Base-by-base conservation (phyloP, 2,113 vertebrate species). In the Platysteira castanea region DNA sequence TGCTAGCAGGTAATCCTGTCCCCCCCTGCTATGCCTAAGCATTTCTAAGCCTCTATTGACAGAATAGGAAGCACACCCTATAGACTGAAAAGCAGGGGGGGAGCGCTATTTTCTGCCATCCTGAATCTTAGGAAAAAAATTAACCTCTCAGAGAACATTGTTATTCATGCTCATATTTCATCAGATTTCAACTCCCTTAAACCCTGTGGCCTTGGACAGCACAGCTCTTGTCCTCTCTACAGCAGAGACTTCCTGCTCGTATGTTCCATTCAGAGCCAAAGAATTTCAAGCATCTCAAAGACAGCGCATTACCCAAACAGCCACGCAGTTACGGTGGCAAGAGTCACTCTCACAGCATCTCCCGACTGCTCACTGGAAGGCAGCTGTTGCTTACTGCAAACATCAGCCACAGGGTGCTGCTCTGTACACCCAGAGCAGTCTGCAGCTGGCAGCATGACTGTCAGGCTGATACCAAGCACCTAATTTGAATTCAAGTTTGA, bases 261-360 rank as follows among this genome's bases (percentile, higher is more conserved):
- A 37, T 10, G 16, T 49, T 84, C 44, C 22, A 22, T 28, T 79
- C 23, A 60, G 16, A 75, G 33, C 22, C 13, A 30, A 82, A 57
- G n/a, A 70, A 41, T 23, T 64, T 3, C 8, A 3, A 49, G 17
- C 26, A 15, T 37, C 31, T 52, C 9, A 52, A 49, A 15, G 15
- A 61, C 37, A 78, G 3, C 14, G 0, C 37, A 63, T 12, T 24
- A 41, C 57, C 42, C 20, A 12, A n/a, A 28, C 0, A 69, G 27
- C 20, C 65, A 23, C 11, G 13, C 3, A 74, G 22, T 21, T 54
- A 1, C 0, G 39, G 33, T 1, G 30, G 27, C 7, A 27, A 1
- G 11, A 6, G 13, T 77, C 46, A 37, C 3, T 35, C 33, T 22
- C 12, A 2, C 21, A 46, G 70, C 46, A 90, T 26, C 47, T 76